Evolutionary conservation across 64 coral and sea anemone genomes (phyloP).

Genomic region (Montipora sp.): DNA sequence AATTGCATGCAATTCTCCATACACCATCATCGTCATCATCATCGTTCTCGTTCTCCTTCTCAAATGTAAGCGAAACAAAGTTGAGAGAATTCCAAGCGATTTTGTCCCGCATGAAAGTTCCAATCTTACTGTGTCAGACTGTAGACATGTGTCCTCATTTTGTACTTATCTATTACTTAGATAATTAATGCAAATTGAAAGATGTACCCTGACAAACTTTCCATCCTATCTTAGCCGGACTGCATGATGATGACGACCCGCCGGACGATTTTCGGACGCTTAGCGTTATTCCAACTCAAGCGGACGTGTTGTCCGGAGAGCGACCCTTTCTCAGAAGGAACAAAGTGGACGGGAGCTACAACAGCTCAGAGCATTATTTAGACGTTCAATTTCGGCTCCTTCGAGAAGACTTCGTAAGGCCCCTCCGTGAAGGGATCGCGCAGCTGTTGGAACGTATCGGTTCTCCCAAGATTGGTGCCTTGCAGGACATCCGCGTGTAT

Average conservation of each 20-base stretch:
- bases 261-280: conserved; percentile 75
- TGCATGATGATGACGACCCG: conserved; percentile 35
- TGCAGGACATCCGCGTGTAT: not conserved
- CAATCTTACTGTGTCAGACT: too few species aligned
- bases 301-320: conserved; percentile 45
- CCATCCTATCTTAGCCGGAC: not conserved
- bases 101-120: too few species aligned
- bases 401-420: conserved; percentile 73
- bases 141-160: too few species aligned
- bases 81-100: too few species aligned
- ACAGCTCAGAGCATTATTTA: conserved; percentile 70
- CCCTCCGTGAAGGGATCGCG: conserved; percentile 65
- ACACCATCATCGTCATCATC: too few species aligned
- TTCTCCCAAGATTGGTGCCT: not conserved
- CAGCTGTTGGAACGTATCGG: conserved; percentile 17
- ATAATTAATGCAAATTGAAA: too few species aligned
- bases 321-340: conserved; percentile 56
- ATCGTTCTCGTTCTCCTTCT: too few species aligned
- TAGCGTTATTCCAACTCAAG: conserved; percentile 52
- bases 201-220: too few species aligned
- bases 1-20: too few species aligned
- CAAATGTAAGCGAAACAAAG: too few species aligned
- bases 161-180: too few species aligned
- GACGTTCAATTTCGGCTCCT: conserved; percentile 84
- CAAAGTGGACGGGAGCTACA: conserved; percentile 56